A percentile compares a stretch with the other conserved stretches of the same genome.
Evolutionary conservation across 2,888 invertebrate species (phyloP).

Genomic region (Cataglyphis cursor): DNA sequence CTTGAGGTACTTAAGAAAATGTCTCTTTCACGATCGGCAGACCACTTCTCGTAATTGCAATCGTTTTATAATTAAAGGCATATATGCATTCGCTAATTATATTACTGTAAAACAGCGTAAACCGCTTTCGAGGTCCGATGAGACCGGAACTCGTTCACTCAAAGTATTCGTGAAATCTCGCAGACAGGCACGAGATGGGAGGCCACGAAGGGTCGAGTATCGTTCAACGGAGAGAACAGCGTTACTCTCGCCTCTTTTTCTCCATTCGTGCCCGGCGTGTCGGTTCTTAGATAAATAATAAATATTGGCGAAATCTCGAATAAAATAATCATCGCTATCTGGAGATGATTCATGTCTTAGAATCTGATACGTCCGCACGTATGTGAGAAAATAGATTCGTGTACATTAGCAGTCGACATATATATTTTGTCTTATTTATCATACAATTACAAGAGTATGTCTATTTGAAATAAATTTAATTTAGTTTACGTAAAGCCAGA

Average conservation of each 20-base stretch:
- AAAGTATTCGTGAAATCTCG: conserved; percentile 52
- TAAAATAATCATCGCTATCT: conserved; percentile 51
- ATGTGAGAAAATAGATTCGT: conserved; percentile 30
- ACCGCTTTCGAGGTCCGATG: conserved; percentile 40
- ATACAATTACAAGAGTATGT: conserved; percentile 13
- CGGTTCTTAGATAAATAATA: conserved; percentile 52
- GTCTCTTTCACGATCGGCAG: background rate
- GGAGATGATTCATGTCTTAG: conserved; percentile 37
- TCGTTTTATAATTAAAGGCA: conserved; percentile 21
- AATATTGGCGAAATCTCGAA: conserved; percentile 52
- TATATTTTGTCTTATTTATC: conserved; percentile 30
- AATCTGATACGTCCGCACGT: conserved; percentile 32
- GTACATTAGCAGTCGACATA: conserved; percentile 18
- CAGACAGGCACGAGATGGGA: conserved; percentile 40
- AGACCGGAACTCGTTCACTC: conserved; percentile 37
- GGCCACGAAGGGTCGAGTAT: conserved; percentile 49
- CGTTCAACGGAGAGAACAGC: conserved; percentile 35
- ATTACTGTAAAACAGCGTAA: conserved; percentile 37
- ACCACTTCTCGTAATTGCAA: conserved; percentile 35
- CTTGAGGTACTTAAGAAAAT: background rate
- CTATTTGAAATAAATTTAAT: conserved; percentile 12
- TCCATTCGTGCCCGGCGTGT: conserved; percentile 4
- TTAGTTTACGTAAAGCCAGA: background rate
- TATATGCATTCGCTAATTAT: conserved; percentile 33
- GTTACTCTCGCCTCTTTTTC: conserved; percentile 45